Evolutionary conservation across 2,888 invertebrate genomes (phyloP).

Genomic region (Onthophagus sagittarius): DNA sequence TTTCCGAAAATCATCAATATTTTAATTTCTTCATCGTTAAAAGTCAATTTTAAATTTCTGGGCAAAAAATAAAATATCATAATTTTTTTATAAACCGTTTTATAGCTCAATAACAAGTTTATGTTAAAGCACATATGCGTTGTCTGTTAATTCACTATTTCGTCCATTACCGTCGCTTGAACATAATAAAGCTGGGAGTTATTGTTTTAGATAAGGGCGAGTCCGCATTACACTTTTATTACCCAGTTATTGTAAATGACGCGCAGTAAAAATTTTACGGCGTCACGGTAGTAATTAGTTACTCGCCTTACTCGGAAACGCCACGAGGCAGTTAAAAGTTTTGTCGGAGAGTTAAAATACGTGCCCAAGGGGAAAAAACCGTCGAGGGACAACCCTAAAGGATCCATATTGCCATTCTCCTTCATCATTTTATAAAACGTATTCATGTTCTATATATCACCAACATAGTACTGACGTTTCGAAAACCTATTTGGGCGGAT

Average conservation of each 20-base stretch:
- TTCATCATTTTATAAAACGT: slow-evolving; percentile 3
- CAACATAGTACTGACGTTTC: no score
- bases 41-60: no score
- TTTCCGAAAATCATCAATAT: no score
- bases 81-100: no score
- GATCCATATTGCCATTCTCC: slow-evolving; percentile 1
- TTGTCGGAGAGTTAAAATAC: slow-evolving; percentile 8
- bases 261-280: slow-evolving; percentile 9
- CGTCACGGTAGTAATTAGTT: slow-evolving; percentile 9
- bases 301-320: neutral
- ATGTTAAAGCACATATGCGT: neutral
- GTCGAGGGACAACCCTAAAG: neutral
- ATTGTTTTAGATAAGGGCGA: slow-evolving; percentile 10
- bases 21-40: no score
- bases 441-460: neutral
- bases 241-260: slow-evolving; percentile 9
- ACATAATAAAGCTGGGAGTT: neutral
- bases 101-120: neutral
- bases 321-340: slow-evolving; percentile 8
- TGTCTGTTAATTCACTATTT: neutral
- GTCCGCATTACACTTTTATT: slow-evolving; percentile 5
- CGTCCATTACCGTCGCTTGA: neutral
- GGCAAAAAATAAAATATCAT: no score
- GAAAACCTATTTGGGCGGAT: no score
- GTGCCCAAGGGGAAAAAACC: neutral